A percentile compares a stretch with the other conserved stretches of the same genome.
phyloP scores from a whole-genome alignment of 1,140 invertebrate genomes.

The Chelonus insularis region DNA sequence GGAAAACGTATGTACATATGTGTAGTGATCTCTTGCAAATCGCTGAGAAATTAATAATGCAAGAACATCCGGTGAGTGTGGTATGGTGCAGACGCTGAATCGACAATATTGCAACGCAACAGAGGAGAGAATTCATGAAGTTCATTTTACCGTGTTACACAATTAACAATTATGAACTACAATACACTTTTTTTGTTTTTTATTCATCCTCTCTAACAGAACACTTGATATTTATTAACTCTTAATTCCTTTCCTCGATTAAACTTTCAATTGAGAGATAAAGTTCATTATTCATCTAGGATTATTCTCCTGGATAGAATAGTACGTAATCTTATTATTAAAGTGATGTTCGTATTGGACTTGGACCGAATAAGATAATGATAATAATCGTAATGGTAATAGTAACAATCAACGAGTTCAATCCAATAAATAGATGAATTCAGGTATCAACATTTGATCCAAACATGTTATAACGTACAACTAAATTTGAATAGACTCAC shows the following conservation, averaged over 20 bases:
- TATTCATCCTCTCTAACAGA: background rate
- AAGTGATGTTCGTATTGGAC: too few relatives aligned
- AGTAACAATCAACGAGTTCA: too few relatives aligned
- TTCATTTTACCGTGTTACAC: constrained; percentile 5
- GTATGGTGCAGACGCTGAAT: constrained; percentile 13
- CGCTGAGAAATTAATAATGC: constrained; percentile 34
- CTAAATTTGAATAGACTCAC: constrained; percentile 29
- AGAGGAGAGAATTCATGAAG: constrained; percentile 14
- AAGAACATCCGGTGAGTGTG: constrained; percentile 29
- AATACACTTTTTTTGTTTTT: background rate
- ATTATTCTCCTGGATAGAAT: too few relatives aligned
- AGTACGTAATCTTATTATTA: too few relatives aligned
- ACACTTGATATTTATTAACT: background rate
- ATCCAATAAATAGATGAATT: background rate
- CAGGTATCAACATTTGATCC: background rate
- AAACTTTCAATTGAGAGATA: background rate
- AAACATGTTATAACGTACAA: constrained; percentile 3
- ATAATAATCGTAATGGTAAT: too few relatives aligned
- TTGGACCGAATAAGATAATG: too few relatives aligned
- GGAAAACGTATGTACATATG: constrained; percentile 10
- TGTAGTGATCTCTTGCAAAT: constrained; percentile 24
- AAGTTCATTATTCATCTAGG: too few relatives aligned
- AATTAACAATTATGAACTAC: background rate
- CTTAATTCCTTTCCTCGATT: background rate
- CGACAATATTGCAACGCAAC: constrained; percentile 8